phyloP scores from a whole-genome alignment of 2,113 vertebrate species.

The Dendrocopos noguchii region DNA sequence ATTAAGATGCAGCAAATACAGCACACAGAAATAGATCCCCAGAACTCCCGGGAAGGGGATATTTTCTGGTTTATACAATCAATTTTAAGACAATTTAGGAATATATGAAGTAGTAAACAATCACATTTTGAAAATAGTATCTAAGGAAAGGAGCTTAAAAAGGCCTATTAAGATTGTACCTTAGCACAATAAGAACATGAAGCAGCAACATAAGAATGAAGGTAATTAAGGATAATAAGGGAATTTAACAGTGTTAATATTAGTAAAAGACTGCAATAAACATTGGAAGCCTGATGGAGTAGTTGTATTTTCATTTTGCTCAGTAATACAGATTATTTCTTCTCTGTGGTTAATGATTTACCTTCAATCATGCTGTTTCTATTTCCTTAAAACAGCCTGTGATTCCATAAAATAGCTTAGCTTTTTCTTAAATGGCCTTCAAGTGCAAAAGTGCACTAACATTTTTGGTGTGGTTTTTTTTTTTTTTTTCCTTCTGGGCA shows the following conservation, averaged over 20 bases:
- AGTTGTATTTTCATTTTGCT: neutral
- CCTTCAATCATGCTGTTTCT: neutral
- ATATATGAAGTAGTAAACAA: neutral
- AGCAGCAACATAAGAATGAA: neutral
- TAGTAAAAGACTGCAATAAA: neutral
- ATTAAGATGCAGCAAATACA: conserved; percentile 10
- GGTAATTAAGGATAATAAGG: neutral
- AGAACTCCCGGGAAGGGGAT: neutral
- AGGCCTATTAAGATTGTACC: neutral
- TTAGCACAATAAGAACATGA: neutral
- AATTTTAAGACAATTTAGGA: conserved; percentile 13
- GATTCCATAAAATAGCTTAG: neutral
- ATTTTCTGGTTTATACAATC: neutral
- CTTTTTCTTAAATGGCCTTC: neutral
- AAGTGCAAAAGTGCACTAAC: neutral
- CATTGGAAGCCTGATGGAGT: neutral
- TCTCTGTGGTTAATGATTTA: neutral
- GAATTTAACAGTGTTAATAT: neutral
- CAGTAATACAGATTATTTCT: neutral
- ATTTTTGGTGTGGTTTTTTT: neutral
- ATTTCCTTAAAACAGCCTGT: neutral
- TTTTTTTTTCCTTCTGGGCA: neutral
- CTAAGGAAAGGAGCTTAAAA: neutral
- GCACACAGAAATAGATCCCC: neutral
- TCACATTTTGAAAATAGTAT: neutral